Evolutionary conservation across 2,113 vertebrate genomes (phyloP), one percentile per base, ranked within the genome.

Genomic region (Monopterus albus): DNA sequence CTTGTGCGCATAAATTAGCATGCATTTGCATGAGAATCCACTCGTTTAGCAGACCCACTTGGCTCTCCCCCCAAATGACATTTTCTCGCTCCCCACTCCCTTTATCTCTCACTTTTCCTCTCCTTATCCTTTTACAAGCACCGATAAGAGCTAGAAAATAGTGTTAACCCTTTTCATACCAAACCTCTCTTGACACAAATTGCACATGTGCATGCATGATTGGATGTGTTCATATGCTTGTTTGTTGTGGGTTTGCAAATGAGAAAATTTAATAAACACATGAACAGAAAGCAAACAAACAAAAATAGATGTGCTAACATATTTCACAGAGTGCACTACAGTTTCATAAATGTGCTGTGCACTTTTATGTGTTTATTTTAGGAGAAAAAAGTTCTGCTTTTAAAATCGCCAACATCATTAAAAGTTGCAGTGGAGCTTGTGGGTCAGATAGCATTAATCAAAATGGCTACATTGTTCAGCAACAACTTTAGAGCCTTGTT

Each of bases 11-110:
- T 94, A 93, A 89, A 93, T 94, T 93, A 89, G 91, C 93, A 94
- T 94, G 75, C 49, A 93, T 94, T 94, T 94, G 91, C 93, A 94
- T 94, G 91, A 84, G 84, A 92, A 92, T 91, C 79, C 86, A 81
- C 90, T 90, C 87, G 81, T 92, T 93, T 92, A 91, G 90, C 88
- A 88, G 82, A 85, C 85, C 88, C 86, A 90, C 92, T 93, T 89
- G 90, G 88, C 89, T 88, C 83, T 83, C 84, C 81, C 87, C 85
- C 81, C 84, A 90, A 92, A 92, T 92, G 91, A 85, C 85, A 92
- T 92, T 92, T 90, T 89, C 85, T 85, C 79, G 35, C 74, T 69
- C 71, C 77, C 68, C 78, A 79, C 61, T 78, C 42, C 71, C 64
- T 82, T 74, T 82, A 83, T 87, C 75, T 78, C 82, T 84, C 85